phyloP scores from a whole-genome alignment of 2,113 vertebrate genomes.

The Charina bottae region DNA sequence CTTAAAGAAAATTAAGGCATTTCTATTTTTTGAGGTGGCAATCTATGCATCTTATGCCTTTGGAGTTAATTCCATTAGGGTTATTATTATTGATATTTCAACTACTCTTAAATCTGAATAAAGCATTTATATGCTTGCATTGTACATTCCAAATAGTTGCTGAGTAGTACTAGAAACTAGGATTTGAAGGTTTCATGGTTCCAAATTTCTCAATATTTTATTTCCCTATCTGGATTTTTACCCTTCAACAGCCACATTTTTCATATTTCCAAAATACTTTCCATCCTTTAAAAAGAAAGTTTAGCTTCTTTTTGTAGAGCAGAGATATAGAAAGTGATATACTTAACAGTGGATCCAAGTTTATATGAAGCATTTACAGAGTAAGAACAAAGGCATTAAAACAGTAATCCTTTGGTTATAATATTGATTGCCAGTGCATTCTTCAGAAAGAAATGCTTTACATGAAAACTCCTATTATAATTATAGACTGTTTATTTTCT shows the following conservation, averaged over 20 bases:
- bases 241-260: not conserved
- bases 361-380: not conserved
- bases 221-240: not conserved
- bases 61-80: not conserved
- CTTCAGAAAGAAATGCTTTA: not conserved
- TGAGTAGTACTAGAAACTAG: not conserved
- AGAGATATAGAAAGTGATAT: not conserved
- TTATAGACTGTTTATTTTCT: slow-evolving; percentile 62
- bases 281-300: not conserved
- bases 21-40: not conserved
- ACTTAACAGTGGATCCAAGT: not conserved
- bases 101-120: not conserved
- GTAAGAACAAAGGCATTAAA: not conserved
- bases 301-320: not conserved
- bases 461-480: slow-evolving; percentile 7
- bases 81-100: no score
- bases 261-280: not conserved
- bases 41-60: not conserved
- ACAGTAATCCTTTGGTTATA: not conserved
- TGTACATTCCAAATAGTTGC: not conserved
- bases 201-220: not conserved
- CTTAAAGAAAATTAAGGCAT: not conserved
- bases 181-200: not conserved
- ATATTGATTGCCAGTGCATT: not conserved
- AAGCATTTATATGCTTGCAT: not conserved